These are phyloP conservation scores for Gnathonemus longibarbis DNA, from an alignment of 2,113 vertebrate species.

Conservation along the genomic window DNA sequence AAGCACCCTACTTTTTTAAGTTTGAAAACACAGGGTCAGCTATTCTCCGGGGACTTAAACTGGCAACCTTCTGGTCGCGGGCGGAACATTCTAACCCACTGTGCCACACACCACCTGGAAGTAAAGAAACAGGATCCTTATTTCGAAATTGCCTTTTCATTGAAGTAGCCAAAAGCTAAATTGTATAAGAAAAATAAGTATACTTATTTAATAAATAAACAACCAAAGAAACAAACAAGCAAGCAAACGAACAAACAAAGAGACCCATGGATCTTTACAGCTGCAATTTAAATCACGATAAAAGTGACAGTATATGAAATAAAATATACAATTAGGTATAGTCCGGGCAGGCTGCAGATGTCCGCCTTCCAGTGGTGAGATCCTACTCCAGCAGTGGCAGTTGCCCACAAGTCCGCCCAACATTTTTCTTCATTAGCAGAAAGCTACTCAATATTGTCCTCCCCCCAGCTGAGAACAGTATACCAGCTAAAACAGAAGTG, in stretches of 20 bases:
- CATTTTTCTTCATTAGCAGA: conserved; percentile 25
- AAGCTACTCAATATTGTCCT: conserved; percentile 7
- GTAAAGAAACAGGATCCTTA: not conserved
- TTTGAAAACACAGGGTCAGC: not conserved
- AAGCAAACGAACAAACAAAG: too few relatives aligned
- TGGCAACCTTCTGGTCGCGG: not conserved
- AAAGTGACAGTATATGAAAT: not conserved
- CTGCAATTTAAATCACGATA: not conserved
- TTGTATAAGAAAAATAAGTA: not conserved
- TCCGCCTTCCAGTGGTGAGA: not conserved
- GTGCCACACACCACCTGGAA: not conserved
- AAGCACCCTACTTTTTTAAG: not conserved
- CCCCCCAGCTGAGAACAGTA: conserved; percentile 3
- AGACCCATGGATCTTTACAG: not conserved
- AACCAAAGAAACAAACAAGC: not conserved
- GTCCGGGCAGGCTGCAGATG: not conserved
- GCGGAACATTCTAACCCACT: not conserved
- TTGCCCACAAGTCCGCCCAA: not conserved
- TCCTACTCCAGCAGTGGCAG: not conserved
- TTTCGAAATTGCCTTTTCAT: not conserved
- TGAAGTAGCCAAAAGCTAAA: not conserved
- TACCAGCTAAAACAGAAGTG: not conserved
- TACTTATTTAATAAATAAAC: not conserved
- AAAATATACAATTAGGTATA: not conserved
- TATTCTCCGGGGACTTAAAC: not conserved